Evolutionary conservation across 2,113 vertebrate species (phyloP).

Genomic region (Pelecanus crispus): DNA sequence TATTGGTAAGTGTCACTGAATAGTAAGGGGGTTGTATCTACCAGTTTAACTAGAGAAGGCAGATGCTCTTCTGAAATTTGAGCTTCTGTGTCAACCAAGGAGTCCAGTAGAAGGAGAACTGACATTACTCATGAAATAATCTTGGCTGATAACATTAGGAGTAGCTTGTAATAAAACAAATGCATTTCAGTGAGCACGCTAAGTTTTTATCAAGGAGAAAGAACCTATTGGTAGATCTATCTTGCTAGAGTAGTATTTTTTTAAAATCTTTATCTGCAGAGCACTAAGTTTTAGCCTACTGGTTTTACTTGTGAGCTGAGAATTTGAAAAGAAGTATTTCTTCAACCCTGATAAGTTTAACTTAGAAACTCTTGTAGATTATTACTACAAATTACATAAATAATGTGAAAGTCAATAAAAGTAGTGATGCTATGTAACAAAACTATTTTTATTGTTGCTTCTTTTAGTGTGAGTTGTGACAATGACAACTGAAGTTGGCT

Average conservation of each 20-base stretch:
- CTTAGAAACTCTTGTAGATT: neutral
- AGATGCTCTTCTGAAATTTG: neutral
- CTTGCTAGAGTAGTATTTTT: neutral
- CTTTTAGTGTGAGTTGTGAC: slow-evolving; percentile 75
- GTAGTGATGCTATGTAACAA: neutral
- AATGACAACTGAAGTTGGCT: slow-evolving; percentile 92
- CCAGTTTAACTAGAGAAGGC: neutral
- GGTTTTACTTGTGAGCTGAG: neutral
- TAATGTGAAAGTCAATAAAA: neutral
- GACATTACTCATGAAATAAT: neutral
- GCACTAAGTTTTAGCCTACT: neutral
- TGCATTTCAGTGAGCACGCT: neutral
- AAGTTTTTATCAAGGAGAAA: neutral
- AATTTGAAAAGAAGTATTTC: neutral
- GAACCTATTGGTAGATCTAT: neutral
- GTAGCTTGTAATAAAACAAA: neutral
- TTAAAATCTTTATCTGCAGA: neutral
- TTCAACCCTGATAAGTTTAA: neutral
- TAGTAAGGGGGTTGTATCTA: neutral
- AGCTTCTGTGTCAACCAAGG: neutral
- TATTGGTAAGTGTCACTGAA: neutral
- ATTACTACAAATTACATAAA: neutral
- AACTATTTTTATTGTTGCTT: neutral
- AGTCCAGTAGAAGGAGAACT: neutral
- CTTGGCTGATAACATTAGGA: neutral